Base-by-base conservation (phyloP, 2,797 vertebrate species). In the Antrozous pallidus region DNA sequence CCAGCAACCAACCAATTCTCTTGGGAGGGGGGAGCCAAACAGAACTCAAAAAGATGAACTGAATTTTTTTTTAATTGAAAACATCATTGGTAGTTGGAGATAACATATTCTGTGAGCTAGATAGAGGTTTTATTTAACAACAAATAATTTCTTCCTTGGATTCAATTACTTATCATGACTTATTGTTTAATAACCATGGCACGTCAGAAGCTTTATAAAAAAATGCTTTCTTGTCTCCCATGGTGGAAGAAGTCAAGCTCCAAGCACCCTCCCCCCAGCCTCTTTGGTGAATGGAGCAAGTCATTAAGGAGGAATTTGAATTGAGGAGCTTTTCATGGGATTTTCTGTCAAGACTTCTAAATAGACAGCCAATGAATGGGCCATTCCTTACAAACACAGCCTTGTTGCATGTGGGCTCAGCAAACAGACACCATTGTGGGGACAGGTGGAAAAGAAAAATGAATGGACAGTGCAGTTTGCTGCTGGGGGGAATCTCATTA, bases 301-400 rank as follows among this genome's bases (percentile, higher is more conserved):
- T 98, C 98, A 98, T 98, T 98, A 98, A 98, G 98, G 63, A 95
- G 94, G 97, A 96, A 98, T 98, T 98, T 98, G 97, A 98, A 98
- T 98, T 93, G 97, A 97, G 97, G 98, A 97, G 96, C 97, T 97
- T 98, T 98, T 97, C 98, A 98, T 75, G 98, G 95, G 95, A 96
- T 95, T 98, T 98, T 98, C 98, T 98, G 97, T 98, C 98, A 98
- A 96, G 95, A 93, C 94, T 98, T 98, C 97, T 97, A 98, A 97
- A 97, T 84, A 94, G 97, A 92, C 77, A 95, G 94, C 83, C 97
- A 97, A 95, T 97, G 98, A 98, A 98, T 98, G 96, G 97, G 73
- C 89, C 87, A 82, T 96, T 88, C 96, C 94, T 98, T 97, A 98
- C 98, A 98, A 98, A 98, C 96, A 98, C 97, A 84, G 97, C 97